phyloP scores from a whole-genome alignment of 2,888 invertebrate species.

The Chymomyza procnemis region DNA sequence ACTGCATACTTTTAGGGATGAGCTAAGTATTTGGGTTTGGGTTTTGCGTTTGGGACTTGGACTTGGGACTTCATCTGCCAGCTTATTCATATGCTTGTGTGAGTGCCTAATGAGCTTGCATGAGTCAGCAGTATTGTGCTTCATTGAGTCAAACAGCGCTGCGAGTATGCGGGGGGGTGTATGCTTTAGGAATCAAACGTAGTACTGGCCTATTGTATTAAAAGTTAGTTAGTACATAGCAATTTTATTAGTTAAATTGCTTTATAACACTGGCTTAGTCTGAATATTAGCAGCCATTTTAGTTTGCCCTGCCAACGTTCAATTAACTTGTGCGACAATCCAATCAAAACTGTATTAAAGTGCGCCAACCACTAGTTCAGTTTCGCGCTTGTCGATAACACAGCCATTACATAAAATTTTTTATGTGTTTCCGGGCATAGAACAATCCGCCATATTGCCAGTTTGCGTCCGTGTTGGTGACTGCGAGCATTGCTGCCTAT shows the following conservation, averaged over 20 bases:
- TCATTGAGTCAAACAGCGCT: slow-evolving; percentile 17
- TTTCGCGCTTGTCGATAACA: slow-evolving; percentile 69
- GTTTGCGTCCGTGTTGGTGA: slow-evolving; percentile 6
- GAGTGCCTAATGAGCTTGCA: slow-evolving; percentile 64
- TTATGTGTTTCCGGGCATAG: slow-evolving; percentile 33
- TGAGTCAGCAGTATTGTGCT: slow-evolving; percentile 53
- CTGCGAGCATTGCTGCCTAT: slow-evolving; percentile 33
- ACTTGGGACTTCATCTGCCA: slow-evolving; percentile 5
- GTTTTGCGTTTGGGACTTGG: too few species aligned
- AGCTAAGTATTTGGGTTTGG: not conserved
- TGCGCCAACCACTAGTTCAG: slow-evolving; percentile 13
- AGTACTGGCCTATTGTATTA: slow-evolving; percentile 44
- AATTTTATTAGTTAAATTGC: not conserved
- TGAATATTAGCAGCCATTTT: slow-evolving; percentile 10
- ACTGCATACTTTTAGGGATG: slow-evolving; percentile 1
- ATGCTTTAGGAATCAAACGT: not conserved
- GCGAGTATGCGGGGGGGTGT: not conserved
- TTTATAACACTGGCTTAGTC: slow-evolving; percentile 46
- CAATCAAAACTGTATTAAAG: slow-evolving; percentile 74
- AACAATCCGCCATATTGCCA: not conserved
- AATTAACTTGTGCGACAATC: slow-evolving; percentile 73
- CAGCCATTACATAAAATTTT: slow-evolving; percentile 73
- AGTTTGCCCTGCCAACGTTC: slow-evolving; percentile 48
- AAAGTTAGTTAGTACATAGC: slow-evolving; percentile 18
- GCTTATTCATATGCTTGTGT: slow-evolving; percentile 37